Conservation (phyloP, 2,113 vertebrate genomes). For the Clupea harengus region DNA sequence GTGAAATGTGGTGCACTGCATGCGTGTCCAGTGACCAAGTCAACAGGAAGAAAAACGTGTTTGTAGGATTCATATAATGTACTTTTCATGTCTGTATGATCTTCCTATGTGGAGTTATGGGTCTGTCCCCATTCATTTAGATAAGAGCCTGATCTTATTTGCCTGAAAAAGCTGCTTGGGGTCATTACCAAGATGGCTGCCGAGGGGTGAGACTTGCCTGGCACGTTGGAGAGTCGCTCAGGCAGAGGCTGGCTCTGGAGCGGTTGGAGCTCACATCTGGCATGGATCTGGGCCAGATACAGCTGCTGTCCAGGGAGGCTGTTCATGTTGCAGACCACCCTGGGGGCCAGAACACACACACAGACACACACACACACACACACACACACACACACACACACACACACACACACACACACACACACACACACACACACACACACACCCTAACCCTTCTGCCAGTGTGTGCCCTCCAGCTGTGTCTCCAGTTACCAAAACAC, state of each 20-base stretch:
- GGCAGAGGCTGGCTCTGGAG: background rate
- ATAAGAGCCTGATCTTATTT: too few relatives aligned
- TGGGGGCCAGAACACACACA: conserved; percentile 42
- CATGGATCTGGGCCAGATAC: background rate
- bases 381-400: conserved; percentile 26
- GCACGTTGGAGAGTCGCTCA: background rate
- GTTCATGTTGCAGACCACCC: conserved; percentile 42
- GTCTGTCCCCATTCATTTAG: too few relatives aligned
- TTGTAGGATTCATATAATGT: too few relatives aligned
- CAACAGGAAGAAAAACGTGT: too few relatives aligned
- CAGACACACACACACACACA: background rate
- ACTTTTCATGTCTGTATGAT: too few relatives aligned
- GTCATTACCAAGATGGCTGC: too few relatives aligned
- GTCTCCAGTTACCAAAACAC: conserved; percentile 1
- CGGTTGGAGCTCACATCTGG: background rate
- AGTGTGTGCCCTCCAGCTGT: conserved; percentile 4
- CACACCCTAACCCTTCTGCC: conserved; percentile 2
- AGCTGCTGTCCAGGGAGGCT: background rate
- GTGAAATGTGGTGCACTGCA: too few relatives aligned
- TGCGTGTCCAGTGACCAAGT: too few relatives aligned
- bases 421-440: conserved; percentile 4
- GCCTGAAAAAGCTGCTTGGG: too few relatives aligned
- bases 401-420: background rate
- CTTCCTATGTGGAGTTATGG: too few relatives aligned
- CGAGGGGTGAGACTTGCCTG: too few relatives aligned